Evolutionary conservation across 2,797 vertebrate species (phyloP).

Genomic region (Falco peregrinus): DNA sequence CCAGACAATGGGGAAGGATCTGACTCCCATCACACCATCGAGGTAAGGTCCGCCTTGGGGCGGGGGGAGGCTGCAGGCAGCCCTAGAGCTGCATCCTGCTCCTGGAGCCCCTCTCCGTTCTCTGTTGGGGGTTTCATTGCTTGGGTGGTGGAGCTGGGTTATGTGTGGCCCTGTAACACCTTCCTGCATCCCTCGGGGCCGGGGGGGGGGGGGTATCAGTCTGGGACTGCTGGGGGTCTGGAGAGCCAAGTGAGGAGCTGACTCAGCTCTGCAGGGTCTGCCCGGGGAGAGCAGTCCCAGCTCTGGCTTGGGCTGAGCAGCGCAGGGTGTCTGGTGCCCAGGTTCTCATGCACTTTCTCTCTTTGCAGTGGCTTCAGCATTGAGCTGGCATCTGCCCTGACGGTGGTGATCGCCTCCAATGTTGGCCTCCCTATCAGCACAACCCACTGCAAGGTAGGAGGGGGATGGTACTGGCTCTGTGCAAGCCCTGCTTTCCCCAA

Average conservation of each 20-base stretch:
- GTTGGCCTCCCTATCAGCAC: conserved; percentile 96
- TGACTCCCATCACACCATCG: conserved; percentile 96
- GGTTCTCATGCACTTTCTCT: accelerated
- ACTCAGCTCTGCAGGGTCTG: accelerated
- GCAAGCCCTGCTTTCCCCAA: accelerated
- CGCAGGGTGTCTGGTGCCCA: accelerated
- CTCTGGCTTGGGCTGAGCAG: neutral
- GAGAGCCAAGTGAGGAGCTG: neutral
- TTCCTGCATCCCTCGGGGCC: too few species aligned
- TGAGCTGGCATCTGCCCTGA: conserved; percentile 92
- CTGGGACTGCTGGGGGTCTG: neutral
- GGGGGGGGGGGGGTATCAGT: too few species aligned
- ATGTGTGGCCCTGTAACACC: accelerated
- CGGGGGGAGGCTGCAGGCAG: too few species aligned
- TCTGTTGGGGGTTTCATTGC: neutral
- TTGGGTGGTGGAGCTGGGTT: neutral
- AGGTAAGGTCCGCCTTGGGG: conserved; percentile 78
- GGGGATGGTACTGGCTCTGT: accelerated
- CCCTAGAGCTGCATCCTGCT: neutral
- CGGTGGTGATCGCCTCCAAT: conserved; percentile 94
- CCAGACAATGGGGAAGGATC: conserved; percentile 96
- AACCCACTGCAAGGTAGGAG: conserved; percentile 94
- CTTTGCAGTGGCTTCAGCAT: conserved; percentile 92
- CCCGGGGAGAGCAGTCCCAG: neutral
- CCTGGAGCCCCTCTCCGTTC: neutral